Conservation (phyloP, 2,113 vertebrate species). For the Sylvia atricapilla region DNA sequence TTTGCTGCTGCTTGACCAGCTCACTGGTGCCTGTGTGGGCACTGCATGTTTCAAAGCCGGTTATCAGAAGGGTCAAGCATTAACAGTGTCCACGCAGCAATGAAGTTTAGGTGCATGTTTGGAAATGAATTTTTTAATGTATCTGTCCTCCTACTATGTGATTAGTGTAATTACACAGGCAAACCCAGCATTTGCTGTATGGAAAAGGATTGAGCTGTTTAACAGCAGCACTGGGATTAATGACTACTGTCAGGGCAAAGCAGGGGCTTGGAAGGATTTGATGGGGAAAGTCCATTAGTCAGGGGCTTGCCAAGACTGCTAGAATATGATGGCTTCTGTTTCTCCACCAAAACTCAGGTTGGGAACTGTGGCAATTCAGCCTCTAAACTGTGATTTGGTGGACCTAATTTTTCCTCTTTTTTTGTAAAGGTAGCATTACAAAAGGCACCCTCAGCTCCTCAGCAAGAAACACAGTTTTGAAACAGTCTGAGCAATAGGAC, state of each 20-base stretch:
- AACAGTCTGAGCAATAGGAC: background rate
- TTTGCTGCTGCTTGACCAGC: background rate
- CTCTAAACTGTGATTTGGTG: background rate
- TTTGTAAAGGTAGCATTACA: background rate
- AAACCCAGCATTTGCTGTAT: rapidly evolving
- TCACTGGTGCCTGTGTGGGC: rapidly evolving
- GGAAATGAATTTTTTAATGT: background rate
- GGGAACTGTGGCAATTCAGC: background rate
- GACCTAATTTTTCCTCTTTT: background rate
- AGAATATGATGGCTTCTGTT: background rate
- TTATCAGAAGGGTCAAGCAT: background rate
- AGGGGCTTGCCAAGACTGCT: background rate
- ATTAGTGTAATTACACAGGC: background rate
- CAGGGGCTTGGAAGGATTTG: background rate
- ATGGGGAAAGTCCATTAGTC: background rate
- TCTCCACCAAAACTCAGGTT: background rate
- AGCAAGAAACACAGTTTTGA: background rate
- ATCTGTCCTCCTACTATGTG: background rate
- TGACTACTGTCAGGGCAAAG: background rate
- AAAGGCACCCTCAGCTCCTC: background rate
- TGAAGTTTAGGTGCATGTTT: background rate
- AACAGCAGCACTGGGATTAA: background rate
- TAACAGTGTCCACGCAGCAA: background rate
- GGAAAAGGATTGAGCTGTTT: background rate
- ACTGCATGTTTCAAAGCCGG: background rate